Percentiles rank a stretch among this genome's conserved stretches.
phyloP scores from a whole-genome alignment of 2,888 invertebrate species.

The Cosmia trapezina region DNA sequence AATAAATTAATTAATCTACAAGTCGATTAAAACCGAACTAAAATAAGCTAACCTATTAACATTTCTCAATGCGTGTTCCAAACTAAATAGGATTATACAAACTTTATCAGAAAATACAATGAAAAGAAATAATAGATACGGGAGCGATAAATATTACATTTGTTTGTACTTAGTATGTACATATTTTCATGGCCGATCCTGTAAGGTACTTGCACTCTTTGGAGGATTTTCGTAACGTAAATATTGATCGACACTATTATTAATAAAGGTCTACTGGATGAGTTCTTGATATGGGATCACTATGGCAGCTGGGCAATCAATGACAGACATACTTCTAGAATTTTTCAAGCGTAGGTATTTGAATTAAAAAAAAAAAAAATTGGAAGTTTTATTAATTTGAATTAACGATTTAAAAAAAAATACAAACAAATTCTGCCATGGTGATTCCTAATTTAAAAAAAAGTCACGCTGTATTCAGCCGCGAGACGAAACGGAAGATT shows the following conservation, averaged over 20 bases:
- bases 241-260: not conserved
- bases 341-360: too few relatives aligned
- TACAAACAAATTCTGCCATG: not conserved
- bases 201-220: conserved; percentile 14
- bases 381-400: too few relatives aligned
- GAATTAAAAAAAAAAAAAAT: too few relatives aligned
- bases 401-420: too few relatives aligned
- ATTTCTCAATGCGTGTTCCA: not conserved
- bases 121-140: conserved; percentile 38
- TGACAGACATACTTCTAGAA: not conserved
- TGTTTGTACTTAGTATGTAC: conserved; percentile 28
- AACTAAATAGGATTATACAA: conserved; percentile 2
- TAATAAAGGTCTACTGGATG: too few relatives aligned
- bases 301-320: not conserved
- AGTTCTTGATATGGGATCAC: not conserved
- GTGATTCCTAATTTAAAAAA: not conserved
- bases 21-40: not conserved
- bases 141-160: conserved; percentile 29
- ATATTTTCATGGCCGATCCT: conserved; percentile 28
- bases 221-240: not conserved
- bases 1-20: too few relatives aligned
- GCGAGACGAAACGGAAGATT: not conserved
- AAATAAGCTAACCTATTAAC: not conserved
- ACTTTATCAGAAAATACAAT: conserved; percentile 35
- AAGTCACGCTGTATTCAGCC: not conserved